Base-by-base conservation (phyloP, 37 sponge, comb jelly and placozoan genomes). In the Hormiphora californensis region DNA sequence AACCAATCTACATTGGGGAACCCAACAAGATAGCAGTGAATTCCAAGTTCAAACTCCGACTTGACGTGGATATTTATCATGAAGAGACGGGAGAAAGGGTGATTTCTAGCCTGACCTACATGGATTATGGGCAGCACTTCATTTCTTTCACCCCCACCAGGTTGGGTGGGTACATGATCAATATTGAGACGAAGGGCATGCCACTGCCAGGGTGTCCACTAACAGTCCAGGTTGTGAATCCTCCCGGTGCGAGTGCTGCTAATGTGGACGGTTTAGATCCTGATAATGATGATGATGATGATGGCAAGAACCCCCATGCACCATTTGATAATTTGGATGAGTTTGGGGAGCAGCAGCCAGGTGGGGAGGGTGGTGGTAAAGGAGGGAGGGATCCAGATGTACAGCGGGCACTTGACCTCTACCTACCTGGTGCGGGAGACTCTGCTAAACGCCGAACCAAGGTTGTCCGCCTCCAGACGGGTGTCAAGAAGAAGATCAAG, bases 161-260 rank as follows among this genome's bases (percentile, higher is more conserved):
- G 21, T 25, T 57, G 3, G 61, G 61, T 5, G 61, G 61, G 7
- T 30, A 57, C 21, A 12, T 57, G 5, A 57, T 57, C 5, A 57
- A 57, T 15, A 57, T 57, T 15, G 61, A 57, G 27, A 30, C 27
- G 3, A 57, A 57, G 22, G 61, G 61, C 7, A 12, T 57, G 21
- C 61, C 61, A 4, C 61, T 57, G n/a, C 61, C 61, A 57, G 61
- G 61, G 27, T 57, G 61, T 12, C 61, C 61, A 28, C 22, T 57
- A 19, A 57, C 61, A 57, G 61, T 57, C n/a, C 17, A 57, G 21
- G 61, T 30, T 57, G 22, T 57, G 4, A 57, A 57, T 25, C 61
- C 61, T 12, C 61, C 61, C 22, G 61, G 61, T 28, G 61, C 61
- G 22, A 5, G 30, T 4, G 61, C 61, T 12, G 61, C 61, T 5